Evolutionary conservation across 2,888 invertebrate genomes (phyloP), one percentile per base, ranked within the genome.

Genomic region (Apoderus coryli): DNA sequence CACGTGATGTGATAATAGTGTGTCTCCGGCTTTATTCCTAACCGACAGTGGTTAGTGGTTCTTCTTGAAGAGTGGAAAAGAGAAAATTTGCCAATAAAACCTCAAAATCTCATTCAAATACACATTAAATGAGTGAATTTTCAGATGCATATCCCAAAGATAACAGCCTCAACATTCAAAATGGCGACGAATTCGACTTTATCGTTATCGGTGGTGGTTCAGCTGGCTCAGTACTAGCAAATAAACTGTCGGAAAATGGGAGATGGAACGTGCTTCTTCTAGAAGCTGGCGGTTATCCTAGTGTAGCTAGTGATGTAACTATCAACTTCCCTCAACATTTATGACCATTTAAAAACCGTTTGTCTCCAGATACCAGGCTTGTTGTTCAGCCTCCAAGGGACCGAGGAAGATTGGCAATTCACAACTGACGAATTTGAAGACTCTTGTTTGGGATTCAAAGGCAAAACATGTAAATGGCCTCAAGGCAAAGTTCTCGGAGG

Each of bases 191-290:
- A 48, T 81, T 78, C 46, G 82, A 81, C 48, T 86, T 80, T 43
- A 72, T 81, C 27, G 57, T 80, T 11, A 72, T 84, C 3, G 84
- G 84, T 2, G 81, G 79, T 0, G 84, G 84, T 2, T 80, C 80
- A 0, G 80, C 82, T 0, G 84, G 84, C 2, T 78, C 81, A 37
- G 69, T 74, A 0, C 35, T 84, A 4, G 82, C 84, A 1, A 76
- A 76, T 35, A 63, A 82, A 22, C 56, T 85, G 4, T 67, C 73
- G 2, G 82, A 81, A 57, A 65, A 76, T 39, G 63, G 69, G 1
- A 59, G 71, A 7, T 74, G 75, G 69, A 72, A 67, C 37, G 64
- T 77, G 1, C 54, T 82, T 4, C 61, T 82, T 1, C 55, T 82
- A 16, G 82, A 82, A 59, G 82, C 81, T 2, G 82, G 82, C 33